Conservation (phyloP, 2,797 vertebrate species). For the Pachyuromys duprasi region DNA sequence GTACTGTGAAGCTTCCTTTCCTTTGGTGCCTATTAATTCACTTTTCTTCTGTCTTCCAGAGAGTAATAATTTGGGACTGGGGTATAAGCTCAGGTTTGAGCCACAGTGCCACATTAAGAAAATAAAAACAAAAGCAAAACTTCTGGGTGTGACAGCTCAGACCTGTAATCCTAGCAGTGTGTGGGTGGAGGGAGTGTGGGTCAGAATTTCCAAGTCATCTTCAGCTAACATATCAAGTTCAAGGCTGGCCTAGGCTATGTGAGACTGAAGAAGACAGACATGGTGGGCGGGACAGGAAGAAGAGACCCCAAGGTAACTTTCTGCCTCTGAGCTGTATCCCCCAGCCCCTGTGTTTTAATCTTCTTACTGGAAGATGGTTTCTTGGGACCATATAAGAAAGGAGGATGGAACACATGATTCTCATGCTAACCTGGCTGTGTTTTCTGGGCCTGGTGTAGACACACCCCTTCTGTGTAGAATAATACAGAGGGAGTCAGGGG, state of each 20-base stretch:
- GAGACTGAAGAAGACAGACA: neutral
- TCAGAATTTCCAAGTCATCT: neutral
- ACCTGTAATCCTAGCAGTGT: neutral
- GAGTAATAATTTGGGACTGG: constrained; percentile 17
- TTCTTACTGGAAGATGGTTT: constrained; percentile 43
- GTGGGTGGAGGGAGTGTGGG: neutral
- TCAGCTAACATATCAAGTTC: neutral
- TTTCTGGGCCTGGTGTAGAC: neutral
- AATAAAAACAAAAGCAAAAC: too few relatives aligned
- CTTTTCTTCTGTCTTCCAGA: neutral
- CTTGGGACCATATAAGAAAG: neutral
- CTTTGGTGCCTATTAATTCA: neutral
- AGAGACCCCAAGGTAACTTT: neutral
- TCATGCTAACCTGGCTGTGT: neutral
- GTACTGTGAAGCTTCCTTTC: neutral
- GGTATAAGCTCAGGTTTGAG: neutral
- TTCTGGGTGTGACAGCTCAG: neutral
- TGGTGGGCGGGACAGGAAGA: neutral
- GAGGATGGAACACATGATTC: constrained; percentile 22
- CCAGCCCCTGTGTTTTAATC: neutral
- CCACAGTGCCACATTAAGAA: neutral
- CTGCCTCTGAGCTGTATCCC: neutral
- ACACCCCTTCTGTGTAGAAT: neutral
- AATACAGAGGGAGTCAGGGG: neutral
- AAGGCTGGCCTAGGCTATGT: neutral